Base-by-base conservation (phyloP, 2,888 invertebrate species). In the Myathropa florea region DNA sequence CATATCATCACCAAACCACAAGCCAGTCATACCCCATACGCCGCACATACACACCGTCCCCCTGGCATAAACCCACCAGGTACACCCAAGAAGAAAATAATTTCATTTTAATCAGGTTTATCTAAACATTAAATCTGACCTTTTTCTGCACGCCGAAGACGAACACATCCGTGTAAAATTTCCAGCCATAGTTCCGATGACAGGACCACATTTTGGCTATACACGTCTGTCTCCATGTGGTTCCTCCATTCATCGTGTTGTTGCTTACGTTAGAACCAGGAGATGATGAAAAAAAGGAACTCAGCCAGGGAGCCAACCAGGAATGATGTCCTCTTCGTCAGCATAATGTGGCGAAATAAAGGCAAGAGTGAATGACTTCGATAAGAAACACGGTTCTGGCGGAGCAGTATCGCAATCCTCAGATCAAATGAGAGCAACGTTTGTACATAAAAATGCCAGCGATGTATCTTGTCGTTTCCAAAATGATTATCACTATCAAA, bases 111-210 rank as follows among this genome's bases (percentile, higher is more conserved):
- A 84, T 84, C 84, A 84, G 84, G 84, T 81, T 72, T 84, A 84
- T 84, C 84, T 84, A 81, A 84, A 84, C 84, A 84, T 84, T 84
- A 84, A 81, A 84, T 84, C 84, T 67, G 76, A 60, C 30, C 59
- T 30, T 46, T 23, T 70, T 78, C 53, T 63, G 39, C 55, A 70
- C 30, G 55, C 61, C 55, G 36, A 75, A 64, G 53, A 71, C 59
- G 23, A 80, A 65, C 70, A 80, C 53, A 71, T 80, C 75, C 64
- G 60, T 75, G 83, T 71, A 80, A 65, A 84, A 75, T 70, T 75
- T 70, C 30, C 68, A 75, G 63, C 64, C 60, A 60, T 70, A 55
- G 70, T 70, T 84, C 75, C 70, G 75, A 75, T 79, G 80, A 80
- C 80, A 75, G 75, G 65, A 80, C 70, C 70, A 70, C 68, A 79